Evolutionary conservation across 1,140 invertebrate species (phyloP), one percentile per base, ranked within the genome.

Genomic region (Colletes latitarsis): DNA sequence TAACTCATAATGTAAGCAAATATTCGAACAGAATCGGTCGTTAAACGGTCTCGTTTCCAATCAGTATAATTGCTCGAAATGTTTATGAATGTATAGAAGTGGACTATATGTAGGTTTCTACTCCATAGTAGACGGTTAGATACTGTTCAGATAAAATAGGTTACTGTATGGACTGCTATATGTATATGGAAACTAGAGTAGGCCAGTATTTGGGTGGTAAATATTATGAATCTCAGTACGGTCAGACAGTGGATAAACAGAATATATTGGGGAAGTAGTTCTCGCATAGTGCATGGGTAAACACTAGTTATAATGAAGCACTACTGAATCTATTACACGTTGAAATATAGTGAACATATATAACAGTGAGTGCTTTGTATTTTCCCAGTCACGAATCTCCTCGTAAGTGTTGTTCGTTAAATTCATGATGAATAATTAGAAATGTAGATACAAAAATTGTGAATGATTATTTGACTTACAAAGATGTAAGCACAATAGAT

Each of bases 131-230:
- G 77, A 73, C 60, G 43, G 30, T 3, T 14, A 4, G 3, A 10
- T 5, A 17, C 21, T 12, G 46, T 10, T 12, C 15, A 21, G 55
- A 12, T 53, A 71, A 73, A 73, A 78, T 19, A 19, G 67, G 43
- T 60, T 71, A 14, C 17, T 30, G n/a, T 55, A 68, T 17, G n/a
- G 52, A 21, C 67, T 12, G 67, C 17, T n/a, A 17, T 21, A 0
- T 4, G 8, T n/a, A 17, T 21, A 0, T 4, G 8, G 55, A 52
- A 77, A 77, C 69, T 78, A 52, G 77, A 78, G 69, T 41, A 73
- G 77, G 77, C 73, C 77, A 64, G 69, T 39, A 58, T 78, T 78
- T 64, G 77, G 46, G 0, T 3, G 19, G 77, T 49, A 63, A 72
- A 57, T 53, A 71, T 49, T 8, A 49, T 63, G 15, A 30, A 15